phyloP scores from a whole-genome alignment of 2,888 invertebrate species.

The Rhopalosiphum nymphaeae region DNA sequence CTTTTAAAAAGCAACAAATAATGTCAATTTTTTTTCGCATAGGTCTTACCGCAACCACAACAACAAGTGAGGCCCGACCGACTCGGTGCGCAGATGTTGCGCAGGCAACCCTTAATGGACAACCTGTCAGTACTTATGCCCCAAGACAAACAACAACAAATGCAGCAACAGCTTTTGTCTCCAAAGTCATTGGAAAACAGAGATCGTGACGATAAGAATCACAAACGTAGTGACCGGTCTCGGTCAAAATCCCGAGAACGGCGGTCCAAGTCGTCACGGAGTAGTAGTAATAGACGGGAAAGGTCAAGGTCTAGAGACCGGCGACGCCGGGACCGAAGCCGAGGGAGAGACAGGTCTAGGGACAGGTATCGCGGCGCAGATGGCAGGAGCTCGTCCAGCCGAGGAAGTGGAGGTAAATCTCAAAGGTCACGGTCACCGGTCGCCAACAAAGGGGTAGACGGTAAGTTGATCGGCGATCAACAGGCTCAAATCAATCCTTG shows the following conservation, averaged over 20 bases:
- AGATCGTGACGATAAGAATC: constrained; percentile 43
- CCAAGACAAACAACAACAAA: constrained; percentile 26
- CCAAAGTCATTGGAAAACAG: constrained; percentile 26
- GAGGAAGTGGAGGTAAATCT: constrained; percentile 60
- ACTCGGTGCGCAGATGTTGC: background rate
- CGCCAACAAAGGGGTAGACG: background rate
- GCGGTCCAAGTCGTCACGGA: constrained; percentile 70
- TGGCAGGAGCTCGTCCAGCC: constrained; percentile 23
- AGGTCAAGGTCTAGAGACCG: constrained; percentile 71
- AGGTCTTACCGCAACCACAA: constrained; percentile 47
- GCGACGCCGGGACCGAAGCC: constrained; percentile 72
- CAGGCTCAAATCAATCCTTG: constrained; percentile 21
- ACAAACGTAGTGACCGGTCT: constrained; percentile 65
- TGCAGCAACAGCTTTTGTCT: constrained; percentile 15
- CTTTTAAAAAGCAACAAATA: background rate
- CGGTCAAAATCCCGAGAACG: constrained; percentile 72
- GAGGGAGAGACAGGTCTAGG: constrained; percentile 67
- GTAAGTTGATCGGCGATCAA: background rate
- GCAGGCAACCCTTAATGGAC: constrained; percentile 30
- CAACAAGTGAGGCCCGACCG: constrained; percentile 13
- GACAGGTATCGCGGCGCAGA: constrained; percentile 66
- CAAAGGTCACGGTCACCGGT: constrained; percentile 56
- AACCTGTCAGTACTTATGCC: background rate
- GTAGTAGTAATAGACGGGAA: constrained; percentile 74
- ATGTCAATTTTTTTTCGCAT: background rate